Evolutionary conservation across 2,888 invertebrate species (phyloP).

Genomic region (Anoplius nigerrimus): DNA sequence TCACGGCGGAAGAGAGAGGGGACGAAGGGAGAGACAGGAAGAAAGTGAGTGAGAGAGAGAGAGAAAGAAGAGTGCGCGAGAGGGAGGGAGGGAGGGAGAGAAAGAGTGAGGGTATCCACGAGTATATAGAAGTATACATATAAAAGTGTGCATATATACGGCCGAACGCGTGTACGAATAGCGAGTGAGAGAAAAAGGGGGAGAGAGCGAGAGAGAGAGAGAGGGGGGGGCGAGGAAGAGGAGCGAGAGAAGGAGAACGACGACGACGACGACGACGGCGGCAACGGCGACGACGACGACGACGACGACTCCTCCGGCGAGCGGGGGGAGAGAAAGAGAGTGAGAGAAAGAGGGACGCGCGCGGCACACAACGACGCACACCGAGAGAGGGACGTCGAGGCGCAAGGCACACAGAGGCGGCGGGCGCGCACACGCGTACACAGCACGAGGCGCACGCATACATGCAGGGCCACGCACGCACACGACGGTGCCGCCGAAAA

Average conservation of each 20-base stretch:
- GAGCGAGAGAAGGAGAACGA: slow-evolving; percentile 6
- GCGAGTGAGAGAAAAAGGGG: slow-evolving; percentile 15
- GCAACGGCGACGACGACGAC: background rate
- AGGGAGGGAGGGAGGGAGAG: slow-evolving; percentile 20
- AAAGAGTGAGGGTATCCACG: too few species aligned
- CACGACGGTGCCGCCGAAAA: slow-evolving; percentile 67
- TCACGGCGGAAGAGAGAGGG: slow-evolving; percentile 1
- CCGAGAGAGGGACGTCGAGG: background rate
- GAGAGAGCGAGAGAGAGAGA: slow-evolving; percentile 19
- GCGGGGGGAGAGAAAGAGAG: slow-evolving; percentile 13
- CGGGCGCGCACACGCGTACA: slow-evolving; percentile 10
- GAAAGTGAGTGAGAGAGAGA: slow-evolving; percentile 26
- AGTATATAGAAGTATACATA: too few species aligned
- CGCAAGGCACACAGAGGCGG: background rate
- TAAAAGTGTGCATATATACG: too few species aligned
- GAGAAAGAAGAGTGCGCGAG: slow-evolving; percentile 22
- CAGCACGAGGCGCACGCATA: slow-evolving; percentile 39
- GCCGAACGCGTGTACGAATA: too few species aligned
- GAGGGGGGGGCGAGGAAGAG: slow-evolving; percentile 22
- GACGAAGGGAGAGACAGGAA: slow-evolving; percentile 9
- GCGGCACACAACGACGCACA: too few species aligned
- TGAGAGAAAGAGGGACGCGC: slow-evolving; percentile 3
- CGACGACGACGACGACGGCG: background rate
- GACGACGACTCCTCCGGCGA: background rate
- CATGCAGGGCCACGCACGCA: slow-evolving; percentile 60